Evolutionary conservation across 2,797 vertebrate genomes (phyloP).

Genomic region (Gymnoscopelus braueri): DNA sequence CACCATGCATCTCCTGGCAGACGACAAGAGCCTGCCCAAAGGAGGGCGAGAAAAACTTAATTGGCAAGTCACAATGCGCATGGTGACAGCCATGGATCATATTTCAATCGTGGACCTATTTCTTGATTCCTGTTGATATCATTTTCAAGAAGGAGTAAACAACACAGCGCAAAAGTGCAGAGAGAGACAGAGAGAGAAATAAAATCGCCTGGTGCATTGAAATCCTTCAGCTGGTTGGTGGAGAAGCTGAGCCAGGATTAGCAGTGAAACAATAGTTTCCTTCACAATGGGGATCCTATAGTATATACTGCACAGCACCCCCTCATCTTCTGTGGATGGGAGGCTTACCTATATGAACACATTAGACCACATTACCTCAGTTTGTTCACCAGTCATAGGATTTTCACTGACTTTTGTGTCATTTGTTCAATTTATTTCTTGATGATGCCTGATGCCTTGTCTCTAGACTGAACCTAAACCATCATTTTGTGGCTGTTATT

Average conservation of each 20-base stretch:
- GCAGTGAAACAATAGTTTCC: constrained; percentile 71
- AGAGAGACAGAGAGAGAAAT: constrained; percentile 29
- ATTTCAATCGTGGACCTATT: constrained; percentile 65
- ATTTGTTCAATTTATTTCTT: constrained; percentile 41
- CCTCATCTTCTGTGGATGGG: constrained; percentile 63
- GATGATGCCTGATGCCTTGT: constrained; percentile 33
- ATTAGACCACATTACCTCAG: constrained; percentile 50
- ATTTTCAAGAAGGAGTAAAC: constrained; percentile 63
- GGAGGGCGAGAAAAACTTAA: constrained; percentile 80
- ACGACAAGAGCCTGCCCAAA: constrained; percentile 76
- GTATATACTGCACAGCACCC: constrained; percentile 57
- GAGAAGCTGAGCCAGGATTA: constrained; percentile 76
- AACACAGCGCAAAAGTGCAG: constrained; percentile 66
- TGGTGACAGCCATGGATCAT: constrained; percentile 65
- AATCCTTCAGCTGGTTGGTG: constrained; percentile 72
- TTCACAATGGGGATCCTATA: constrained; percentile 70
- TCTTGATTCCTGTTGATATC: constrained; percentile 66
- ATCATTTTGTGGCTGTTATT: constrained; percentile 25
- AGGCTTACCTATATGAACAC: constrained; percentile 65
- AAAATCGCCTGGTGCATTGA: constrained; percentile 71
- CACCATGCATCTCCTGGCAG: constrained; percentile 83
- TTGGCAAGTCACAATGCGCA: constrained; percentile 86
- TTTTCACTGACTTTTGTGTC: constrained; percentile 41
- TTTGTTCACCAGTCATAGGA: constrained; percentile 58
- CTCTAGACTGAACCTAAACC: constrained; percentile 24